Conservation (phyloP, 2,888 invertebrate genomes). For the Drosophila bunnanda region DNA sequence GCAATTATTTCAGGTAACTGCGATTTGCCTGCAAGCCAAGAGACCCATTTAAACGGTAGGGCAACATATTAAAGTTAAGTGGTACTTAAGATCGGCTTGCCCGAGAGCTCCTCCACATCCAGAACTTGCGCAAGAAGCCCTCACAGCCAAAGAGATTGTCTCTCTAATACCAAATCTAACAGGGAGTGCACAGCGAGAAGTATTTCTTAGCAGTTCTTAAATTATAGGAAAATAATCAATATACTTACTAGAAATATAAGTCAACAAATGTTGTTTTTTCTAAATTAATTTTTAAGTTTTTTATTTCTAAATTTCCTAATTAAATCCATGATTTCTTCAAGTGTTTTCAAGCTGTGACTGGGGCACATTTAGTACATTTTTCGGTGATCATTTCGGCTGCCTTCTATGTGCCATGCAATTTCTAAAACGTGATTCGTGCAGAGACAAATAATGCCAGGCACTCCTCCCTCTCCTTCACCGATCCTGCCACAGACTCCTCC, state of each 20-base stretch:
- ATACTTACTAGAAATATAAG: too few relatives aligned
- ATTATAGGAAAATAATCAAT: neutral
- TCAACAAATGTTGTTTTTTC: neutral
- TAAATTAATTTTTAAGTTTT: neutral
- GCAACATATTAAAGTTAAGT: constrained; percentile 78
- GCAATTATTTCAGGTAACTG: constrained; percentile 76
- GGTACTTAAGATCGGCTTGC: constrained; percentile 70
- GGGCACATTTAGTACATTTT: constrained; percentile 57
- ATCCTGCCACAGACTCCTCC: constrained; percentile 10
- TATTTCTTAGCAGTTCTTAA: too few relatives aligned
- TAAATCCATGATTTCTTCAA: neutral
- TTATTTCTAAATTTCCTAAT: neutral
- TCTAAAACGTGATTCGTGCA: constrained; percentile 81
- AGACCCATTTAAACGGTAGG: constrained; percentile 72
- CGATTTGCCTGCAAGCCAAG: constrained; percentile 59
- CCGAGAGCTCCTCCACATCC: constrained; percentile 55
- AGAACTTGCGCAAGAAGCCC: constrained; percentile 53
- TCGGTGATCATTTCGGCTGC: constrained; percentile 55
- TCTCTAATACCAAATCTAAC: constrained; percentile 3
- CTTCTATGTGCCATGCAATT: constrained; percentile 74
- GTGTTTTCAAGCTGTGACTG: constrained; percentile 11
- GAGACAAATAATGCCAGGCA: constrained; percentile 70
- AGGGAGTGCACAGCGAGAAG: constrained; percentile 11
- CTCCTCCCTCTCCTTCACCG: constrained; percentile 25
- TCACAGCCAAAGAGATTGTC: constrained; percentile 54